Base-by-base conservation (phyloP, 2,113 vertebrate species). In the Pyxicephalus adspersus region DNA sequence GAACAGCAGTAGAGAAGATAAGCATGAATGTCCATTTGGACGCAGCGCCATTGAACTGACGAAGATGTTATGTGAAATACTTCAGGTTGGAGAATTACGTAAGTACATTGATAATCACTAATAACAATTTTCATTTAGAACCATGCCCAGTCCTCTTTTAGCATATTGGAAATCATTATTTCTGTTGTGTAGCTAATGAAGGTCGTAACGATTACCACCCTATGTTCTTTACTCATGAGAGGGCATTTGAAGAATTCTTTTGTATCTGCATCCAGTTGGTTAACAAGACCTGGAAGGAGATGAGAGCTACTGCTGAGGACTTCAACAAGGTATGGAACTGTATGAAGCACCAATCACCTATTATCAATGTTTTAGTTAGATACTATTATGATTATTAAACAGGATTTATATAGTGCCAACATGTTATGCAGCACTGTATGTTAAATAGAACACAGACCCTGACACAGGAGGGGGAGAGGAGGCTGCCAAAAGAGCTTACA, bases 261-360 rank as follows among this genome's bases (percentile, higher is more conserved):
- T 97, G 96, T 51, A 93, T 99, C 89, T 98, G 97, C 86, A 98
- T 99, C 86, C 98, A 99, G 87, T 90, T 99, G 68, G 87, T 99
- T 68, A 98, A 99, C 91, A 98, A 97, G 90, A 99, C 97, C 63
- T 99, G 98, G 98, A 99, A 98, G 86, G 98, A 99, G 91, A 99
- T 99, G 98, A 94, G 98, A 76, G 98, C 98, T 0, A 99, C 96
- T 2, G 93, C 95, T 0, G 98, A 99, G 88, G 98, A 99, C 86
- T 99, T 99, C 86, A 98, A 98, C 90, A 99, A 99, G 96, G 98
- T 98, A 77, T 73, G 26, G 22, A 13, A 0, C 11, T 45, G 38
- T 13, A 13, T 45, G 38, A 45, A 45, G 38, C n/a, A n/a, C n/a
- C n/a, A n/a, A n/a, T n/a, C n/a, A n/a, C n/a, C n/a, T n/a, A n/a